Percentiles rank a stretch among this genome's conserved stretches.
These are phyloP conservation scores for Oryzias dopingdopingensis DNA, from an alignment of 2,797 vertebrate genomes.

Conservation along the genomic window DNA sequence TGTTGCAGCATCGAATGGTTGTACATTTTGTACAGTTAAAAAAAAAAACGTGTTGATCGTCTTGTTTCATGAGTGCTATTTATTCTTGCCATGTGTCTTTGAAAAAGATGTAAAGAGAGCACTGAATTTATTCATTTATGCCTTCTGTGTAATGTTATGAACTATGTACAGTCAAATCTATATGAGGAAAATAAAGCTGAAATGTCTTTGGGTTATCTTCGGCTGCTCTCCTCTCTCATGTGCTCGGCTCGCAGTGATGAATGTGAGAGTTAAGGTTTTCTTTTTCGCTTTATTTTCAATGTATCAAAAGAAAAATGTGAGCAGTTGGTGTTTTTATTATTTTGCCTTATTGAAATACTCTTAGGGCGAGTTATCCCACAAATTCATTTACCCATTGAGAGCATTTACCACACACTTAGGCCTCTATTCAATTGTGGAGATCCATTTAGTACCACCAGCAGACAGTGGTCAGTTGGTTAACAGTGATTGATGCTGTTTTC, in stretches of 20 bases:
- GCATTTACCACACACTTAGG: constrained; percentile 80
- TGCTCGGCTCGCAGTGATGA: constrained; percentile 22
- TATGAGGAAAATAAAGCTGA: constrained; percentile 89
- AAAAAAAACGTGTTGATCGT: constrained; percentile 79
- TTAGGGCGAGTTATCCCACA: constrained; percentile 74
- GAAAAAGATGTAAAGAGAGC: constrained; percentile 81
- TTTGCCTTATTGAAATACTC: constrained; percentile 70
- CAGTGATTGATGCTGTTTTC: constrained; percentile 76
- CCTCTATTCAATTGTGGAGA: constrained; percentile 77
- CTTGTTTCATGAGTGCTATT: constrained; percentile 87
- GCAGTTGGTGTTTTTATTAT: constrained; percentile 72
- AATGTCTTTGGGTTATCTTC: constrained; percentile 81
- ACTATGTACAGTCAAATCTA: constrained; percentile 86
- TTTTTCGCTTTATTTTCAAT: constrained; percentile 53
- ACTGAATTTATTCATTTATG: constrained; percentile 87
- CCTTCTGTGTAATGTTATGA: constrained; percentile 92
- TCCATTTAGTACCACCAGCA: constrained; percentile 75
- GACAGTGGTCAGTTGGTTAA: constrained; percentile 77
- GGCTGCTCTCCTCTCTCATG: constrained; percentile 36
- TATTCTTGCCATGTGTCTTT: constrained; percentile 90
- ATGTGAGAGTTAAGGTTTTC: constrained; percentile 52
- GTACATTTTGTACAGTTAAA: constrained; percentile 97
- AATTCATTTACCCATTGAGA: constrained; percentile 78
- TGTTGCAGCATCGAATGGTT: constrained; percentile 78
- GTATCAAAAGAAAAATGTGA: constrained; percentile 61